Evolutionary conservation across 2,797 vertebrate species (phyloP), one percentile per base, ranked within the genome.

Genomic region (Galaxias olidus): DNA sequence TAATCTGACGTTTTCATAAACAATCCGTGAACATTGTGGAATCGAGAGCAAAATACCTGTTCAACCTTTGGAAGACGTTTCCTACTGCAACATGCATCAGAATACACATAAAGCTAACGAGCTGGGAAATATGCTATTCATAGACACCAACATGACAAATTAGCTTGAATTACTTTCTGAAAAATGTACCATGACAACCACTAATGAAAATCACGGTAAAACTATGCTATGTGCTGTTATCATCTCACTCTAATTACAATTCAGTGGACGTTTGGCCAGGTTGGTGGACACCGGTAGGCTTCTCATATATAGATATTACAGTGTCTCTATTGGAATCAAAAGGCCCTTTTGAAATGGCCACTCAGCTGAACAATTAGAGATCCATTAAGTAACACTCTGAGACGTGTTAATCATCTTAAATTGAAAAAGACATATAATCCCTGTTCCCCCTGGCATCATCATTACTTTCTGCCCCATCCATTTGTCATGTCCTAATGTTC

Each of bases 51-150:
- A n/a, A 30, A 2, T 30, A 59, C 63, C 47, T 63, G 68, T 56
- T 68, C 60, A 58, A 73, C 66, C 59, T 66, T 65, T 63, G 73
- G 67, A 59, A 66, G 68, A 71, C 65, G 64, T 63, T 65, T 71
- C 67, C 72, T 80, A 74, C 81, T 79, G 77, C 74, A 52, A 75
- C 67, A 72, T 77, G 60, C 52, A 50, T 71, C 70, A 59, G 69
- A 74, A 71, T 61, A 63, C 58, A 56, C 66, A 71, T 68, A 73
- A 65, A 73, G 63, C 69, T 77, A 80, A 84, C 79, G 81, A 66
- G 59, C 65, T 71, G 64, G 75, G 72, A 79, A 78, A 83, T 79
- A 70, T 75, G 74, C 74, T 77, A 82, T 81, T 79, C 53, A 78
- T 61, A 75, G 13, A 77, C 76, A 70, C 43, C 54, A 78, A 75